A percentile compares a stretch with the other conserved stretches of the same genome.
Conservation (phyloP, 2,113 vertebrate genomes). For the Mustela lutreola region DNA sequence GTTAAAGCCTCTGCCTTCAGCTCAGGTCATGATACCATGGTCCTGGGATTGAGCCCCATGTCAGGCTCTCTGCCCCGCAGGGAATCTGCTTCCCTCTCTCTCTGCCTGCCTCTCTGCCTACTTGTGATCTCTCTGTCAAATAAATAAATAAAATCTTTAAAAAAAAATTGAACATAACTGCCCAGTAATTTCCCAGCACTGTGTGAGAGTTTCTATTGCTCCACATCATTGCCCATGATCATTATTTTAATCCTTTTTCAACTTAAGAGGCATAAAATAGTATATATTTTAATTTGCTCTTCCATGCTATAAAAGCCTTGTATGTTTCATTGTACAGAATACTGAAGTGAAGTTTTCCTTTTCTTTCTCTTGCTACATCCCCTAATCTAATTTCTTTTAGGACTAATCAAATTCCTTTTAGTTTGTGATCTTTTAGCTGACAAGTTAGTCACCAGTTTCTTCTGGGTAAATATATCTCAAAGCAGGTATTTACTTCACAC, state of each 20-base stretch:
- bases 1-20: no score
- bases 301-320: neutral
- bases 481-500: conserved; percentile 7
- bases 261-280: neutral
- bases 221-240: neutral
- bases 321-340: neutral
- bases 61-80: no score
- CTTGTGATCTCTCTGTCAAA: no score
- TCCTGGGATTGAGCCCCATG: no score
- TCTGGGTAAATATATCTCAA: conserved; percentile 42
- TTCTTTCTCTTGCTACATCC: neutral
- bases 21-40: no score
- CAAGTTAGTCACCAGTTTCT: conserved; percentile 26
- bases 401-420: conserved; percentile 26
- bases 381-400: conserved; percentile 15
- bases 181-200: neutral
- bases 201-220: neutral
- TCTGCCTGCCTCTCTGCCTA: no score
- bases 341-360: neutral
- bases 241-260: neutral
- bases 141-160: no score
- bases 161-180: neutral
- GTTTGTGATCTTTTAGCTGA: neutral
- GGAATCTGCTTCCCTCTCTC: no score
- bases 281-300: conserved; percentile 32